Conservation (phyloP, 2,888 invertebrate genomes). For the Camponotus fellah region DNA sequence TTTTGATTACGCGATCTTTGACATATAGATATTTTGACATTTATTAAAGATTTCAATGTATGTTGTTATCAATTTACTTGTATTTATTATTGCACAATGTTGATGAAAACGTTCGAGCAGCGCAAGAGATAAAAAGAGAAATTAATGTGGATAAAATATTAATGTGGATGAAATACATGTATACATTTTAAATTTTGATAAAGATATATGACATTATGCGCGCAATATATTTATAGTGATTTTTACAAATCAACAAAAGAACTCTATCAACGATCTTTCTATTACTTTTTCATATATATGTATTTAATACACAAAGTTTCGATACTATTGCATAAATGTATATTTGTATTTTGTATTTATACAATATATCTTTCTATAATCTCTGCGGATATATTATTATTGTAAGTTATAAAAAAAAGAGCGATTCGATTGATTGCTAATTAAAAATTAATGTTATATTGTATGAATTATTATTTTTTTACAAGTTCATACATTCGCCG, state of each 20-base stretch:
- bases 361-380: background rate
- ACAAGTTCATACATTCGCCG: background rate
- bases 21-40: background rate
- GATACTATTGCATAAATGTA: background rate
- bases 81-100: background rate
- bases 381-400: background rate
- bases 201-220: background rate
- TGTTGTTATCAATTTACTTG: background rate
- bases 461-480: conserved; percentile 9
- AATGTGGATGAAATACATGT: background rate
- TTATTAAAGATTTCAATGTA: background rate
- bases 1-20: conserved; percentile 1
- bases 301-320: background rate
- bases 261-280: background rate
- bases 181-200: conserved; percentile 20
- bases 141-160: background rate
- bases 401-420: background rate
- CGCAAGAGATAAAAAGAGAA: background rate
- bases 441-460: background rate
- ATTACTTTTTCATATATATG: conserved; percentile 5
- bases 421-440: background rate
- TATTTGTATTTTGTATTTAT: conserved; percentile 23
- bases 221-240: background rate
- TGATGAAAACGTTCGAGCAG: background rate
- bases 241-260: conserved; percentile 20